These are phyloP conservation scores for Megalopta genalis DNA, from an alignment of 1,140 invertebrate genomes.

Conservation along the genomic window DNA sequence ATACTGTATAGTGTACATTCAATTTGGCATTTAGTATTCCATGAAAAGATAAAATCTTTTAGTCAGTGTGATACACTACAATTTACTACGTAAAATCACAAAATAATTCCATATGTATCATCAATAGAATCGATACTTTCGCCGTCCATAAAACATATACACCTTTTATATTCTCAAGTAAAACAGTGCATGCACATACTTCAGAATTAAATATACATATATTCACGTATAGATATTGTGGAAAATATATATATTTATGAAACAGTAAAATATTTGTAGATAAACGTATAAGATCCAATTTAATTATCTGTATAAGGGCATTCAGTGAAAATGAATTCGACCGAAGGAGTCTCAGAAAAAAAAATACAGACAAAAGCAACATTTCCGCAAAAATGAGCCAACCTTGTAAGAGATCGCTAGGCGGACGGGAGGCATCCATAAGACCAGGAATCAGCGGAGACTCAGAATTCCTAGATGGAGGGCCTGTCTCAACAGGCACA, in stretches of 20 bases:
- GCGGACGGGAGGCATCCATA: constrained; percentile 81
- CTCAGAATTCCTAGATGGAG: constrained; percentile 82
- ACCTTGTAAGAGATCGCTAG: constrained; percentile 81
- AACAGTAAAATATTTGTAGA: constrained; percentile 11
- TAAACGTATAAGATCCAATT: constrained; percentile 30
- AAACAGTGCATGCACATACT: constrained; percentile 50
- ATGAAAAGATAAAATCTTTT: constrained; percentile 29
- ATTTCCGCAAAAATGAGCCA: constrained; percentile 71
- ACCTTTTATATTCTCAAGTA: constrained; percentile 10
- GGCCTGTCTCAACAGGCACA: constrained; percentile 78
- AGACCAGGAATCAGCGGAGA: constrained; percentile 82
- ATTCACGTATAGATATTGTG: constrained; percentile 2
- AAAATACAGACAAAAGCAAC: constrained; percentile 63
- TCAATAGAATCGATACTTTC: not conserved
- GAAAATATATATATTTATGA: constrained; percentile 14
- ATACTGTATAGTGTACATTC: constrained; percentile 42
- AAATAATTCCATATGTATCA: constrained; percentile 2
- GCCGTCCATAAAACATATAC: constrained; percentile 6
- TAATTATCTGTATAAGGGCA: constrained; percentile 24
- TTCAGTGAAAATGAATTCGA: constrained; percentile 29
- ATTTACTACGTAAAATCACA: constrained; percentile 13
- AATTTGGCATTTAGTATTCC: constrained; percentile 31
- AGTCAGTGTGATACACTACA: constrained; percentile 19
- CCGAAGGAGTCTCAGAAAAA: constrained; percentile 44
- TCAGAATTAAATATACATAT: constrained; percentile 6